Evolutionary conservation across 1,140 invertebrate species (phyloP), one percentile per base, ranked within the genome.

Genomic region (Cephus cinctus): DNA sequence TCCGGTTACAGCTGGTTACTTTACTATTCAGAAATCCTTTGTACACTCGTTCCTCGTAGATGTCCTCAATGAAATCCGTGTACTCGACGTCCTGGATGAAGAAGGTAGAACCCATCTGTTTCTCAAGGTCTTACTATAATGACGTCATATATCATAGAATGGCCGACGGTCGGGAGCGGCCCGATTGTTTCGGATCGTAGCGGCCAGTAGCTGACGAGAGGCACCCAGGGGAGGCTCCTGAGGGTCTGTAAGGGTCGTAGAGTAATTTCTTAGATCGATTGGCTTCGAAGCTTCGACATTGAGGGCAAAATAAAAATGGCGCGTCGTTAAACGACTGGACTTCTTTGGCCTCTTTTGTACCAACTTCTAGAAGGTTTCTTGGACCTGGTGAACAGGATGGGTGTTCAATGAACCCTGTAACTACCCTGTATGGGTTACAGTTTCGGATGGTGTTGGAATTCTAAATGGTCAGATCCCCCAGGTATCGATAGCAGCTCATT

Each of bases 61-160:
- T n/a, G n/a, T n/a, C n/a, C n/a, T n/a, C n/a, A n/a, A n/a, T n/a
- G n/a, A n/a, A n/a, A n/a, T n/a, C n/a, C n/a, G n/a, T n/a, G n/a
- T n/a, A n/a, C n/a, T n/a, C n/a, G n/a, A n/a, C n/a, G n/a, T n/a
- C n/a, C n/a, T n/a, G n/a, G n/a, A n/a, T n/a, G n/a, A n/a, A n/a
- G n/a, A n/a, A n/a, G n/a, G n/a, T n/a, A n/a, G n/a, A n/a, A n/a
- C 19, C 34, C 19, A 36, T 36, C 19, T 36, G 34, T 36, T 36
- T 36, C 34, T 36, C 34, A 36, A 36, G 14, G 34, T 15, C 19
- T 36, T 36, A 36, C 34, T 36, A 36, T 36, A 36, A 36, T 36
- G 34, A 36, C 34, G 34, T 36, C 14, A 36, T 36, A 36, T 36
- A 36, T 36, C 34, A 36, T 12, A 18, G 34, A 36, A 36, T 18